These are phyloP conservation scores for Macropus fuliginosus DNA, from an alignment of 2,797 vertebrate genomes.

Conservation along the genomic window DNA sequence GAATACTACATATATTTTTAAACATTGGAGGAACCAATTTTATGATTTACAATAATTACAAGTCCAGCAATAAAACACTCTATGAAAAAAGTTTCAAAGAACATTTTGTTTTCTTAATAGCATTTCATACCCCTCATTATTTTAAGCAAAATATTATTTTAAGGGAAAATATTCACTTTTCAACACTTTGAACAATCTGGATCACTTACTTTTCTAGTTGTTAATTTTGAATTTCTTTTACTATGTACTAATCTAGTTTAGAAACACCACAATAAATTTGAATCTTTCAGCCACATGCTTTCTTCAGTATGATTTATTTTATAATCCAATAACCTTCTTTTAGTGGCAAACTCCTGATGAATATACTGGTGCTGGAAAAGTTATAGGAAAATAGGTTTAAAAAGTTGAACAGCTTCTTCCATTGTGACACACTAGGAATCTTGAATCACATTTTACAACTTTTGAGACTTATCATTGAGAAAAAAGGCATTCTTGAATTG, in stretches of 20 bases:
- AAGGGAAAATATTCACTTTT: background rate
- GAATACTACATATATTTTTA: background rate
- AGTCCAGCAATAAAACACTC: background rate
- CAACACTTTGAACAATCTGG: conserved; percentile 19
- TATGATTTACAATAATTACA: background rate
- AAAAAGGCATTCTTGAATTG: rapidly evolving
- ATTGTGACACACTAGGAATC: no score
- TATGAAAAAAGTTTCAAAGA: background rate
- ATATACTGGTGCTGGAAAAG: conserved; percentile 8
- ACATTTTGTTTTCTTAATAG: background rate
- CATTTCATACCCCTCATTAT: background rate
- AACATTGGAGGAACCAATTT: conserved; percentile 5
- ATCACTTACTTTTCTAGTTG: background rate
- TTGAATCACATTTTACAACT: background rate
- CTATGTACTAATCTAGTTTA: background rate
- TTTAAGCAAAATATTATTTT: background rate
- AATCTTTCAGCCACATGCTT: background rate
- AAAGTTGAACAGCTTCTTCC: background rate
- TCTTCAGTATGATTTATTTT: background rate
- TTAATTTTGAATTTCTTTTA: background rate
- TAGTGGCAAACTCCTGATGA: background rate
- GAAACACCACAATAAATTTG: background rate
- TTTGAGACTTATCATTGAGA: background rate
- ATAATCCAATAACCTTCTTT: background rate
- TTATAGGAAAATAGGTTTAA: rapidly evolving